Percentiles rank a stretch among this genome's conserved stretches.
Evolutionary conservation across 2,113 vertebrate genomes (phyloP).

Genomic region (Syrmaticus mikado): DNA sequence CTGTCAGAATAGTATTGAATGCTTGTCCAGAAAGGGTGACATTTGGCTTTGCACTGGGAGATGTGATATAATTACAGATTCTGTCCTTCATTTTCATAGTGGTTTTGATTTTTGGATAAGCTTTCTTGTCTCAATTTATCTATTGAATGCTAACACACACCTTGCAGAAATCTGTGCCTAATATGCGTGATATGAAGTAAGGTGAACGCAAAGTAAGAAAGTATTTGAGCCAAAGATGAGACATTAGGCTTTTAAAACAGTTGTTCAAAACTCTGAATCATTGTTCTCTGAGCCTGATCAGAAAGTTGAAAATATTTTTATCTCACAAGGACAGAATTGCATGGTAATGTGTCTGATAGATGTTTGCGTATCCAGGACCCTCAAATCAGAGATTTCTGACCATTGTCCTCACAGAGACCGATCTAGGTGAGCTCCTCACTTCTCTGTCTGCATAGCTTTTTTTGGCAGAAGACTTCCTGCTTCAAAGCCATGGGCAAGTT

Average conservation of each 20-base stretch:
- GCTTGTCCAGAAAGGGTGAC: not conserved
- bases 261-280: not conserved
- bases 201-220: not conserved
- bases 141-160: not conserved
- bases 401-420: not conserved
- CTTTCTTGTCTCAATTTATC: not conserved
- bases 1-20: not conserved
- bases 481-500: not conserved
- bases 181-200: not conserved
- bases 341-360: not conserved
- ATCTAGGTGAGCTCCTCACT: not conserved
- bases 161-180: not conserved
- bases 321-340: not conserved
- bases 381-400: not conserved
- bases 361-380: not conserved
- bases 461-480: not conserved
- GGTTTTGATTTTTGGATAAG: not conserved
- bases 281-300: not conserved
- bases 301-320: not conserved
- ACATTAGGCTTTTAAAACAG: not conserved
- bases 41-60: not conserved
- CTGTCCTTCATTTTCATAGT: not conserved
- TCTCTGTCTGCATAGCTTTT: not conserved
- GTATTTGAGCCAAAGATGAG: not conserved
- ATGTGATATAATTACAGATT: rapidly evolving